Base-by-base conservation (phyloP, 2,797 vertebrate species). In the Clarias pachynema region DNA sequence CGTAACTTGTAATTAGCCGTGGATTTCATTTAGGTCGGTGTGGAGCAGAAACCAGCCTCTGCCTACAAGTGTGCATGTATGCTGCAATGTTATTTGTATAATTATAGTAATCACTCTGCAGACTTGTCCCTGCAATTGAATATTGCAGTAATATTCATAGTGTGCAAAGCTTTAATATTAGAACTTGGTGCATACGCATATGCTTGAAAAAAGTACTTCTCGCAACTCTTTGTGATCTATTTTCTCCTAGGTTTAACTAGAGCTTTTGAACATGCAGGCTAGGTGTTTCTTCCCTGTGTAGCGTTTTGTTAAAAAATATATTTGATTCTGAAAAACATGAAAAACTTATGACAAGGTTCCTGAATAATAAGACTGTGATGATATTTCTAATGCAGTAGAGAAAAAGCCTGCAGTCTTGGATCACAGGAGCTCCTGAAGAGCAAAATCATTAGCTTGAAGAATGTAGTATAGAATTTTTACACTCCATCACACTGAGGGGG, bases 141-240 rank as follows among this genome's bases (percentile, higher is more conserved):
- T 37, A 81, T 37, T 59, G 73, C 16, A 62, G 40, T 63, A 89
- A 86, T 37, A 78, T 73, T 16, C 56, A 72, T 59, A 79, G 49
- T 49, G 75, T 10, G 18, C 68, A n/a, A 40, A 83, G 81, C 18
- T 83, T 62, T 87, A 29, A 83, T 84, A 82, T 87, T 84, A 26
- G 73, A 56, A 49, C 82, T 79, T 87, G 79, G 88, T 91, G 84
- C 89, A 86, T 70, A 83, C 85, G n/a, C 70, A 81, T 22, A 73
- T 84, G 87, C 82, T 85, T 73, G 82, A 86, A 89, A 77, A 89
- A 86, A 89, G 79, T 63, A 31, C 66, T 78, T 84, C 84, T 79
- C 84, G 49, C 63, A 49, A 84, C 6, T 65, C 78, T 40, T 59
- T 82, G 72, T 70, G 74, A 31, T 53, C 81, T 82, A 22, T 77